Evolutionary conservation across 2,888 invertebrate species (phyloP), one percentile per base, ranked within the genome.

Genomic region (Drosophila mimetica): DNA sequence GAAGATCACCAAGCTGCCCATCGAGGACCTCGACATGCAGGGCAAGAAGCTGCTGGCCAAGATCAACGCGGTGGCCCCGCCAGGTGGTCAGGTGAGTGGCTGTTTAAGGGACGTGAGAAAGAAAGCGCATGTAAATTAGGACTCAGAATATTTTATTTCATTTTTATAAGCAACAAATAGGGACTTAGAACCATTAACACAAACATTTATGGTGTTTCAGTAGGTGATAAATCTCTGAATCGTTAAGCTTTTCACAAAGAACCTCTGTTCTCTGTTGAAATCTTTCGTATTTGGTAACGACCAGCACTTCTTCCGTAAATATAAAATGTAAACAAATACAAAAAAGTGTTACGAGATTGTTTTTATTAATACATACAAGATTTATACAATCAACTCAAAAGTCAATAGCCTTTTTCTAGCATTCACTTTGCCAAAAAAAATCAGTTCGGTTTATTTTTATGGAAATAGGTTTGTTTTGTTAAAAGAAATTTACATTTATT

Each of bases 1-100:
- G 92, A 96, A 97, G 89, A 97, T 99, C 60, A 95, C 96, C 88
- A 97, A 97, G 92, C 95, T 98, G 70, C 98, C 98, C 11, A 96
- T 99, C 25, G 98, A 99, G 89, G 97, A 97, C 90, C 94, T 99
- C 53, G 97, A 98, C 91, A 94, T 95, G 67, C 96, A 98, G 92
- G 98, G 98, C 91, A 94, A 95, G 84, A 93, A 93, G 81, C 92
- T 95, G 28, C 71, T 92, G n/a, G 84, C 90, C 30, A 92, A 92
- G 73, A 90, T 92, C 2, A 91, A 91, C 67, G 78, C 80, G 58
- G 76, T 75, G 37, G 72, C 81, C 0, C 54, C 78, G 22, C 53
- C 75, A 30, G 79, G 74, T 58, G 73, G 71, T n/a, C 66, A 71
- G 71, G 66, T 64, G 42, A 44, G 53, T 14, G 6, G 0, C 0